Conservation (phyloP, 2,113 vertebrate genomes). For the Gambusia holbrooki region DNA sequence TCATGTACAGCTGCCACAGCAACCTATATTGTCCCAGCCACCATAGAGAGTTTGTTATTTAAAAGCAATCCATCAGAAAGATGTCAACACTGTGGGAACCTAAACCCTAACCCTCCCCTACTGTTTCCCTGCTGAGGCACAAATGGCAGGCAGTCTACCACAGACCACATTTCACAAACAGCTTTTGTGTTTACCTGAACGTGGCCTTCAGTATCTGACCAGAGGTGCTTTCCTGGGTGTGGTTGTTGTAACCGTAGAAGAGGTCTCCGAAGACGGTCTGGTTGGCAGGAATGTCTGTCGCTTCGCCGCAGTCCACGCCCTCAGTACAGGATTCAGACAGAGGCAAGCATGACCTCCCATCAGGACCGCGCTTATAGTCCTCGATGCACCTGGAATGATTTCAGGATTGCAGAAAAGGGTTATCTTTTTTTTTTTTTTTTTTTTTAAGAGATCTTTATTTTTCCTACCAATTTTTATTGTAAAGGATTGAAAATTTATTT, state of each 20-base stretch:
- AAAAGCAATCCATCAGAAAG: background rate
- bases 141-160: constrained; percentile 32
- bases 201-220: constrained; percentile 95
- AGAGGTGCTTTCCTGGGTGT: constrained; percentile 86
- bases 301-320: constrained; percentile 87
- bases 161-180: constrained; percentile 29
- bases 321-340: constrained; percentile 90
- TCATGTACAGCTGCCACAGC: background rate
- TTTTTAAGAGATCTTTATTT: background rate
- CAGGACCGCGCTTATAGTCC: constrained; percentile 92
- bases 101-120: background rate
- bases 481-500: background rate
- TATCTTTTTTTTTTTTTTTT: too few relatives aligned
- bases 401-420: background rate
- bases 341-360: constrained; percentile 92
- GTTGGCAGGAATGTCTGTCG: constrained; percentile 91
- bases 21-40: background rate
- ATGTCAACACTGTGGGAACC: constrained; percentile 12
- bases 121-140: constrained; percentile 30
- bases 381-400: constrained; percentile 88
- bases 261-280: constrained; percentile 96
- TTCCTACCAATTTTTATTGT: background rate
- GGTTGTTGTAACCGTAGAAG: constrained; percentile 98
- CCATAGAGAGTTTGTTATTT: background rate
- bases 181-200: constrained; percentile 84